Evolutionary conservation across 2,888 invertebrate species (phyloP), one percentile per base, ranked within the genome.

Genomic region (Drosophila setosimentum): DNA sequence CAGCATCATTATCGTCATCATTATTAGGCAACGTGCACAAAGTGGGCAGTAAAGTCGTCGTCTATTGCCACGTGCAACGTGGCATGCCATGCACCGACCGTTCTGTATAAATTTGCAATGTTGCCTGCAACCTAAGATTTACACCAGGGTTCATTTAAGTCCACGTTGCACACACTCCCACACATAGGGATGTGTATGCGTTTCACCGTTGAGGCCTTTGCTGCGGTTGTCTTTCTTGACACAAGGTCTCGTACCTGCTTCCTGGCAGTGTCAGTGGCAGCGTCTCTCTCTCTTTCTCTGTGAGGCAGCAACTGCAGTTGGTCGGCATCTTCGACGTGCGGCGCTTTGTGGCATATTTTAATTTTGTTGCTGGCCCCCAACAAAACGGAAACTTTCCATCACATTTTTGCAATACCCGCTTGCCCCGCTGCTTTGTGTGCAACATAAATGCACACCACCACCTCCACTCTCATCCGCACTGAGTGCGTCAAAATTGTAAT

Each of bases 271-370:
- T 7, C 55, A 29, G 50, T 29, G 33, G 32, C 48, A 42, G 42
- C 35, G 33, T 16, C 49, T 37, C 16, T 16, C 16, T 32, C n/a
- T 30, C 13, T 50, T n/a, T 27, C 6, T 35, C 0, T 48, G n/a
- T 33, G 27, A 8, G 11, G 48, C 30, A 29, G 50, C 70, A 45
- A 55, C 63, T 72, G 74, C 73, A 58, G 64, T 82, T 78, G 66
- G 61, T 64, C 70, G 73, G 80, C 75, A 80, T 85, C 81, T 90
- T 85, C 85, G 68, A 74, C 82, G 79, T 78, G 83, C 80, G 68
- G 51, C 80, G 72, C 86, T 86, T 90, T 86, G 86, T 90, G 89
- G 91, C 87, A 91, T 80, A 83, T 86, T 87, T 83, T 85, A 85
- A 91, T 90, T 88, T 88, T 76, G 91, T 81, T 86, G 80, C 85